Evolutionary conservation across 2,888 invertebrate genomes (phyloP), one percentile per base, ranked within the genome.

Genomic region (Lucinisca nassula): DNA sequence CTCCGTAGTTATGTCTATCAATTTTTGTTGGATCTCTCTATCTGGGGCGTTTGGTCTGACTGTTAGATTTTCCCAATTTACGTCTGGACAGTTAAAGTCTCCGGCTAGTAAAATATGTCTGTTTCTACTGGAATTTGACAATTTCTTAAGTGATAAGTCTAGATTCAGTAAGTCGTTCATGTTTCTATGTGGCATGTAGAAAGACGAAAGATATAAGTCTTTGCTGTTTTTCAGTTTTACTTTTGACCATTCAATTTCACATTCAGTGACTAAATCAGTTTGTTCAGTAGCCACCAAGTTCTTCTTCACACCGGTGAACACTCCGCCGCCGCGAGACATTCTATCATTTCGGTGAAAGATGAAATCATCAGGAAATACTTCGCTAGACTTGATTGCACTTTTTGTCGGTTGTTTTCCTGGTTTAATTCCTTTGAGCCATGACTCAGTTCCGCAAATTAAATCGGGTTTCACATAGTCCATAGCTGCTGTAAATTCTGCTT

Each of bases 241-340:
- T 73, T 87, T 83, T 27, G 55, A 82, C 82, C 83, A 87, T 51
- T 73, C 78, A 2, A 89, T 35, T 79, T 89, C 87, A 35, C 87
- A 87, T 30, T 79, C 30, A 37, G 85, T 89, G 1, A 87, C 73
- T 30, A 79, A 61, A 61, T 84, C 85, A 17, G 82, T 70, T 51
- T 86, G n/a, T n/a, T 58, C 58, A 6, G 24, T 27, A 35, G 67
- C 77, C 6, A 85, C 58, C 0, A 83, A 32, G 58, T 79, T 58
- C 40, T 85, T 35, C n/a, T 90, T 77, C 0, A 87, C 83, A 38
- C 77, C 35, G 1, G 85, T 40, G 74, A 84, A 82, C 17, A 78
- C 87, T 10, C 90, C 90, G 2, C 86, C 86, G 32, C 79, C 83
- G 24, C 61, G 51, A 8, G 82, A 21, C 1, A 27, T n/a, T 21